A percentile compares a stretch with the other conserved stretches of the same genome.
These are phyloP conservation scores for Agriopis marginaria DNA, from an alignment of 2,888 invertebrate species.

Conservation along the genomic window DNA sequence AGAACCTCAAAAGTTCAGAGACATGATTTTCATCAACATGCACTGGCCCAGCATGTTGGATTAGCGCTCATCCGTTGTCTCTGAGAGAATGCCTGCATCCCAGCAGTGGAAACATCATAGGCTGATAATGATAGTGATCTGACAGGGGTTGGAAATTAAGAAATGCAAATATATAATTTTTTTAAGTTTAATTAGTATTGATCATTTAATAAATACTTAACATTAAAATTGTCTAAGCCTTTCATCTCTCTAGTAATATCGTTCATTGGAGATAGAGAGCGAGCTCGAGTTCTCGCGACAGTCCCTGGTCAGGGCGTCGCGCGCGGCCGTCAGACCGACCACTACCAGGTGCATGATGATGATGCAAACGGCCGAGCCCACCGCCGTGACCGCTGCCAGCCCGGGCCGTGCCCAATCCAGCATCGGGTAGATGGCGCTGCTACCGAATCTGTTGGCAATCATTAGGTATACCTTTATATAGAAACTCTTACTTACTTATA, in stretches of 20 bases:
- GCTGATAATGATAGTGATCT: neutral
- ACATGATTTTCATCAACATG: no score
- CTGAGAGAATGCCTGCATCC: no score
- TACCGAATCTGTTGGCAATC: conserved; percentile 83
- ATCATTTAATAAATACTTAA: conserved; percentile 9
- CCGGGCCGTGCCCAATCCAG: conserved; percentile 91
- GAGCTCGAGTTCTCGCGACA: conserved; percentile 51
- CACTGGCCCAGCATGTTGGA: no score
- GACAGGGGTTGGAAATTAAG: neutral
- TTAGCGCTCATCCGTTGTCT: no score
- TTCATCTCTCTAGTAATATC: conserved; percentile 42
- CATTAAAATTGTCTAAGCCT: neutral
- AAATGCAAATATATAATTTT: neutral
- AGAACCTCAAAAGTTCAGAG: no score
- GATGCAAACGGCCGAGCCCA: conserved; percentile 86
- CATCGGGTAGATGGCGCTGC: conserved; percentile 90
- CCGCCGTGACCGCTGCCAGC: conserved; percentile 84
- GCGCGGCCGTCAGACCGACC: conserved; percentile 82
- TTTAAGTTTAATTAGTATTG: neutral
- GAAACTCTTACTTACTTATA: no score
- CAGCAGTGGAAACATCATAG: no score
- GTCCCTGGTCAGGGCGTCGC: conserved; percentile 66
- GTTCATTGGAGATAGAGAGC: conserved; percentile 53
- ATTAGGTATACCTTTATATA: neutral
- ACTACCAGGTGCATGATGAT: conserved; percentile 87